A percentile compares a stretch with the other conserved stretches of the same genome.
These are phyloP conservation scores for Oreamnos americanus DNA, from an alignment of 2,113 vertebrate species.

Conservation along the genomic window DNA sequence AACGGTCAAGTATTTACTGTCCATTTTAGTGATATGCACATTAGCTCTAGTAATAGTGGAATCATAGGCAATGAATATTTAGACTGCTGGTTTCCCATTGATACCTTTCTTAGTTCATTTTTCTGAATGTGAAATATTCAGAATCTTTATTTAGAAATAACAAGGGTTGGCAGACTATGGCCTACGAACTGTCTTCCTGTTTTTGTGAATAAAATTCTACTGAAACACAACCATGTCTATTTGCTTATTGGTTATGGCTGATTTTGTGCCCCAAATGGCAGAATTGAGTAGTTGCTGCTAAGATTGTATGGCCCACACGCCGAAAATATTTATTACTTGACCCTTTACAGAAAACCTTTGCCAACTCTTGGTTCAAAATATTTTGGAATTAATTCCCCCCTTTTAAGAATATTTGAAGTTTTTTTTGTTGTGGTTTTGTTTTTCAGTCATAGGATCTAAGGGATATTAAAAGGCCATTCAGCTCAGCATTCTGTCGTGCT, in stretches of 20 bases:
- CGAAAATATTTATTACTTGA: background rate
- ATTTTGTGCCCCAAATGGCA: background rate
- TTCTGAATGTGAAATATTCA: background rate
- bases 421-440: background rate
- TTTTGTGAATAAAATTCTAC: conserved; percentile 4
- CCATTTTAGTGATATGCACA: background rate
- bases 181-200: background rate
- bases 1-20: background rate
- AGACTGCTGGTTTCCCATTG: background rate
- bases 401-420: background rate
- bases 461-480: background rate
- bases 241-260: background rate
- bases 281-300: background rate
- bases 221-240: background rate
- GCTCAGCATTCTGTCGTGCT: background rate
- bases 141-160: conserved; percentile 5
- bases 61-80: background rate
- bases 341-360: conserved; percentile 5
- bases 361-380: background rate
- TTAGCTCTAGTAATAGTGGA: background rate
- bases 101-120: background rate
- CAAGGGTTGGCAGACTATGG: background rate
- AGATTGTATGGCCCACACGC: background rate
- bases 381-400: background rate
- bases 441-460: background rate